Conservation (phyloP, 35 echinoderm and acorn worm species). For the Antedon bifida region DNA sequence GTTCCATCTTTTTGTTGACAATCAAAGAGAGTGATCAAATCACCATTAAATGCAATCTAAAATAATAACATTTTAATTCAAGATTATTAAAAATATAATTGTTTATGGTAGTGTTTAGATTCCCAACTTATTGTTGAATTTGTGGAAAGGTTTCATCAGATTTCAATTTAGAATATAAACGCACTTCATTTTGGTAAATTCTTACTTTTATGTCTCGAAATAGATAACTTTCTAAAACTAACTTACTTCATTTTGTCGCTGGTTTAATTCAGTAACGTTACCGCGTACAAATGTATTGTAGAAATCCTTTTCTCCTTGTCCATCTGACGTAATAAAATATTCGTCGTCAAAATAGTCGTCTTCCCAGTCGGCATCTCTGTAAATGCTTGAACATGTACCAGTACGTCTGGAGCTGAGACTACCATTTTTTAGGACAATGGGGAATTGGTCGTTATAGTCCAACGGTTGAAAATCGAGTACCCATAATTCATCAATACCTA, state of each 20-base stretch:
- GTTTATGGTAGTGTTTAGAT: not conserved
- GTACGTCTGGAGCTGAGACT: conserved; percentile 21
- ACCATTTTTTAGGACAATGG: conserved; percentile 10
- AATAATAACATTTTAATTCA: conserved; percentile 24
- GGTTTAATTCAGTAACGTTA: conserved; percentile 10
- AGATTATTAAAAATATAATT: not conserved
- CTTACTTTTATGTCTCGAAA: too few species aligned
- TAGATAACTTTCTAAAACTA: too few species aligned
- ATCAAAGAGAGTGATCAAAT: conserved; percentile 21
- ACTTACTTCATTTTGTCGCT: conserved; percentile 19
- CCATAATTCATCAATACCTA: conserved; percentile 64
- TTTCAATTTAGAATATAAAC: not conserved
- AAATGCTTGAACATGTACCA: conserved; percentile 44
- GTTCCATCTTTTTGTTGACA: conserved; percentile 36
- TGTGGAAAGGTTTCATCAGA: not conserved
- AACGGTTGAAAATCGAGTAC: conserved; percentile 64
- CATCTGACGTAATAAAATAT: conserved; percentile 22
- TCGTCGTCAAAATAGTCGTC: conserved; percentile 58
- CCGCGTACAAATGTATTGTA: conserved; percentile 33
- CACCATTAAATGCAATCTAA: conserved; percentile 30
- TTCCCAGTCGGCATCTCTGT: not conserved
- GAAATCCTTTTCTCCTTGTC: conserved; percentile 28
- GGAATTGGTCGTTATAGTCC: not conserved
- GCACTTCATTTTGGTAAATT: too few species aligned
- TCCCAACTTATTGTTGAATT: not conserved